Base-by-base conservation (phyloP, 2,113 vertebrate genomes). In the Rhizomys pruinosus region DNA sequence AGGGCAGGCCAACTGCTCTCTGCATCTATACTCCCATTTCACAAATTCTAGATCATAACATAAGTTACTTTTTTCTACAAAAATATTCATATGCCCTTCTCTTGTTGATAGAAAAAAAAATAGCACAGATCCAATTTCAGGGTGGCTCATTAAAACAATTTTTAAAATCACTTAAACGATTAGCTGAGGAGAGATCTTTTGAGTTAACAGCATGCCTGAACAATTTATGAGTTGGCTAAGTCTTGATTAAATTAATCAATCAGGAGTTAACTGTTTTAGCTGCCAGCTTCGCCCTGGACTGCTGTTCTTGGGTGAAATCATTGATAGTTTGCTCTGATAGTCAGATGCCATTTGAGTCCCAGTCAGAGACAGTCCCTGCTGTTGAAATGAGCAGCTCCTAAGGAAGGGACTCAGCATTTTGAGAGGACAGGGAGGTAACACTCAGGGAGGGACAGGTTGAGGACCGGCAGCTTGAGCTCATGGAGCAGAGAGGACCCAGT, bases 221-320 rank as follows among this genome's bases (percentile, higher is more conserved):
- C 90, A 93, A 95, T 97, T 97, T 96, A 94, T 93, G 96, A 95
- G 95, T 77, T 96, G 90, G 92, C 82, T 90, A 96, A 95, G 90
- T 96, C 97, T 92, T 72, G 92, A 95, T 96, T 97, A 97, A 94
- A 95, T 95, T 95, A 97, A 97, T 97, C 97, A 97, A 97, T 98
- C 95, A 92, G 93, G 68, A 76, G 91, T 95, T 98, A 97, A 95
- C 76, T 95, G 87, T 90, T 63, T 0, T 78, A 96, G 97, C 97
- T 92, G 91, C 93, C 92, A 94, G 66, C 44, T 92, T 73, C 89
- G 84, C 93, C 72, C 79, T 88, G 89, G 92, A 95, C 90, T 73
- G 55, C 88, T 89, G 66, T 86, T 92, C 74, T 92, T 34, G 57
- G 82, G 37, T 72, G 88, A 59, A 86, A 61, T 82, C 78, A 47